Base-by-base conservation (phyloP, 1,140 invertebrate genomes). In the Drosophila pandora region DNA sequence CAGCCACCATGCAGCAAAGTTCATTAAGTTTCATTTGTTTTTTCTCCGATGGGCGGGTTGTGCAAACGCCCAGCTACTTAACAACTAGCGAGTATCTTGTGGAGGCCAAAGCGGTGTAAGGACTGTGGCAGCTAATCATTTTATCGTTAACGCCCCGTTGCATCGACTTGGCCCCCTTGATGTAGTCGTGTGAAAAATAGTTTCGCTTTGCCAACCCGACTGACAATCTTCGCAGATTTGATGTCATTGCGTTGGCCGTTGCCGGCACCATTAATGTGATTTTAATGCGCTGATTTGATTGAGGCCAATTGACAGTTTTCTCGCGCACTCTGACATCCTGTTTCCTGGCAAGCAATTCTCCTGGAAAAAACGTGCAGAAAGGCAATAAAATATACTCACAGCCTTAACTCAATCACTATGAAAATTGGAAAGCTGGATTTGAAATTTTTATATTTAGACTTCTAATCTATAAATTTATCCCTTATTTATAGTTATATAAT, bases 291-390 rank as follows among this genome's bases (percentile, higher is more conserved):
- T 81, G 74, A 82, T 82, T 82, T 69, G 68, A 82, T 82, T 82
- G 73, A 74, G 76, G 79, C 79, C 79, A 82, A 82, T 82, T 82
- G 79, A 82, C 74, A 82, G 68, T 74, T 82, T 82, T 62, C 73
- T 17, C 32, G 64, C 50, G 43, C 10, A 25, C 21, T 39, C n/a
- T 13, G 3, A 32, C 63, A 69, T 69, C 63, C 65, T 49, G 63
- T 39, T 69, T 69, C 63, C 65, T 32, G 50, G n/a, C 34, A 30
- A n/a, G 34, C 2, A 43, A 41, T 23, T 23, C 10, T 13, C n/a
- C 13, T 41, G 1, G 17, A 39, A 49, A 23, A 23, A 32, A n/a
- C 12, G 3, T 37, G 3, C 8, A 25, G 28, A 17, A 8, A n/a
- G n/a, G 4, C 41, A 21, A 45, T 45, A 21, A 45, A 17, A 45